phyloP scores from a whole-genome alignment of 2,113 vertebrate genomes.

The Tylochromis polylepis region DNA sequence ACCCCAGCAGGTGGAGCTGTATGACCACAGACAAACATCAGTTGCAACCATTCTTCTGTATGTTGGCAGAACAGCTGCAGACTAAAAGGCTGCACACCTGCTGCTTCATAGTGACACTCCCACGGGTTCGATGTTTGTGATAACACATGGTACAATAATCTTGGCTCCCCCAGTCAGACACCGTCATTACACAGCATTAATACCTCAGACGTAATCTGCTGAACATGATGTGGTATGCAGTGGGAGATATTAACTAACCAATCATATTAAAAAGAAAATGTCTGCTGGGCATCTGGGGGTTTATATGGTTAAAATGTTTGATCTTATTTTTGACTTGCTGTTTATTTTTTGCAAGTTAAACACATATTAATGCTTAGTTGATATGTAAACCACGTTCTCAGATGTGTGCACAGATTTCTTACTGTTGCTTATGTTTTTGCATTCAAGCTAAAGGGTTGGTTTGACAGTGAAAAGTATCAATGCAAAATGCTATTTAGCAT shows the following conservation, averaged over 20 bases:
- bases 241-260: background rate
- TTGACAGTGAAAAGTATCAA: background rate
- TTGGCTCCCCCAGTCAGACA: background rate
- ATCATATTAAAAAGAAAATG: background rate
- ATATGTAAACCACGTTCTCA: background rate
- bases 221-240: background rate
- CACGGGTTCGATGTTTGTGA: background rate
- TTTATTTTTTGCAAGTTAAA: background rate
- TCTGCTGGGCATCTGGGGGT: background rate
- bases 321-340: background rate
- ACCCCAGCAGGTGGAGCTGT: constrained; percentile 42
- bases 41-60: background rate
- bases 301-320: background rate
- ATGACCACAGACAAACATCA: background rate
- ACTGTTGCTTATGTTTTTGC: background rate
- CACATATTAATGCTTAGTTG: background rate
- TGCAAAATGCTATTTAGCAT: background rate
- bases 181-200: background rate
- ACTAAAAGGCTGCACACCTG: constrained; percentile 25
- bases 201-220: background rate
- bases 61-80: constrained; percentile 24
- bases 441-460: background rate
- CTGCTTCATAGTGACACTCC: constrained; percentile 1
- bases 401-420: background rate
- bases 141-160: background rate